Percentiles rank a stretch among this genome's conserved stretches.
phyloP scores from a whole-genome alignment of 1,140 invertebrate species.

The Trichomalopsis sarcophagae region DNA sequence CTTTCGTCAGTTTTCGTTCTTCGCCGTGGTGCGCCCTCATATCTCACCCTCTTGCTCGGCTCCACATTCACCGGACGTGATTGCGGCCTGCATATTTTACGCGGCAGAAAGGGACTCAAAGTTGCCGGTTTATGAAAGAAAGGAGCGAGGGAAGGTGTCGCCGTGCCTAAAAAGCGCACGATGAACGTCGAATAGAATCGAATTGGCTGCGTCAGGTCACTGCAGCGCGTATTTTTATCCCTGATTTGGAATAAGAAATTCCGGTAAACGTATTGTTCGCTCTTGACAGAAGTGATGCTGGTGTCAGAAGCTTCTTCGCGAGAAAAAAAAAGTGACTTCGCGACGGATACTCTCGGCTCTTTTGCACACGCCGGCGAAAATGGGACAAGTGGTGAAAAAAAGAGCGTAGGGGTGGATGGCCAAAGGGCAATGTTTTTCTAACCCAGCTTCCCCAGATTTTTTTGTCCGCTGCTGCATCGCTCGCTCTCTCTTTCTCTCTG shows the following conservation, averaged over 20 bases:
- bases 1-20: constrained; percentile 44
- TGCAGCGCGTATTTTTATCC: neutral
- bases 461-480: no score
- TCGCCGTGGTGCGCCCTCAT: neutral
- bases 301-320: no score
- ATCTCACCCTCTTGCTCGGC: neutral
- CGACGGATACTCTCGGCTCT: neutral
- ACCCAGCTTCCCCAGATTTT: neutral
- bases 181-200: neutral
- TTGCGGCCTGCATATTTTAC: constrained; percentile 58
- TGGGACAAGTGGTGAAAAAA: neutral
- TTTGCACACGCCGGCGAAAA: neutral
- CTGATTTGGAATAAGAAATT: neutral
- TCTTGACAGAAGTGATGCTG: neutral
- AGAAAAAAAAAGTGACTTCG: neutral
- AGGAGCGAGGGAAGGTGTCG: neutral
- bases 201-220: neutral
- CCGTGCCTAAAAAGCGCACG: neutral
- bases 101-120: neutral
- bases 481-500: no score
- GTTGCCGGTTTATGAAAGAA: neutral
- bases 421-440: neutral
- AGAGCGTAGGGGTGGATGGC: neutral
- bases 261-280: neutral
- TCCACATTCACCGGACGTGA: constrained; percentile 55